Percentiles rank a stretch among this genome's conserved stretches.
These are phyloP conservation scores for Trissolcus brochymenae DNA, from an alignment of 2,888 invertebrate genomes.

Conservation along the genomic window DNA sequence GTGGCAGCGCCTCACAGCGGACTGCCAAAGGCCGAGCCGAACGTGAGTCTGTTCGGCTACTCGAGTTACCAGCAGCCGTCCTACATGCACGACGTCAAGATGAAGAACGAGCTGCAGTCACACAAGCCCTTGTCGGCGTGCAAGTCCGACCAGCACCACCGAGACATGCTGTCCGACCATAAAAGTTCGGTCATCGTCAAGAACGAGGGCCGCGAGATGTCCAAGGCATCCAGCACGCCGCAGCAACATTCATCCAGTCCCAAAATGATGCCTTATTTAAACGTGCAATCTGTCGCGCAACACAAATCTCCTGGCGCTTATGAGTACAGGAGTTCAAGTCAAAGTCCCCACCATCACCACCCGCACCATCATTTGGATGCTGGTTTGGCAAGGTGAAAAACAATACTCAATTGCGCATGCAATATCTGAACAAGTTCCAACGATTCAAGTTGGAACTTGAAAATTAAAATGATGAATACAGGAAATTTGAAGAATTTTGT, in stretches of 20 bases:
- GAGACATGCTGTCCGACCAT: conserved; percentile 80
- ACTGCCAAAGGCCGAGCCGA: conserved; percentile 82
- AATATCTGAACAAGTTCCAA: no score
- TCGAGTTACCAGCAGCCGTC: conserved; percentile 78
- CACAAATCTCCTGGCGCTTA: conserved; percentile 72
- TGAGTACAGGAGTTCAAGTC: conserved; percentile 74
- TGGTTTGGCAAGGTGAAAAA: conserved; percentile 21
- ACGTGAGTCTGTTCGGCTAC: conserved; percentile 83
- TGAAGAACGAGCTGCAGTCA: conserved; percentile 78
- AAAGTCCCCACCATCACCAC: conserved; percentile 77
- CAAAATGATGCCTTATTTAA: conserved; percentile 74
- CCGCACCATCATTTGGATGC: conserved; percentile 74
- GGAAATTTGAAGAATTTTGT: no score
- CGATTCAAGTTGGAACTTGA: no score
- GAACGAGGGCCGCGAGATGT: conserved; percentile 82
- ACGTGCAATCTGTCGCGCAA: conserved; percentile 68
- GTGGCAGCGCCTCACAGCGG: conserved; percentile 65
- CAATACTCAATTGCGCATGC: no score
- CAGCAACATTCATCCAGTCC: conserved; percentile 73
- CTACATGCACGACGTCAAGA: conserved; percentile 80
- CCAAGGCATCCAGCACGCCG: conserved; percentile 77
- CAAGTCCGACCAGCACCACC: conserved; percentile 70
- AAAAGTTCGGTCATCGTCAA: conserved; percentile 89
- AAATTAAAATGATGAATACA: no score
- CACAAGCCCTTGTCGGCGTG: conserved; percentile 71